phyloP scores from a whole-genome alignment of 2,888 invertebrate species.

The Malthinus seriepunctatus region DNA sequence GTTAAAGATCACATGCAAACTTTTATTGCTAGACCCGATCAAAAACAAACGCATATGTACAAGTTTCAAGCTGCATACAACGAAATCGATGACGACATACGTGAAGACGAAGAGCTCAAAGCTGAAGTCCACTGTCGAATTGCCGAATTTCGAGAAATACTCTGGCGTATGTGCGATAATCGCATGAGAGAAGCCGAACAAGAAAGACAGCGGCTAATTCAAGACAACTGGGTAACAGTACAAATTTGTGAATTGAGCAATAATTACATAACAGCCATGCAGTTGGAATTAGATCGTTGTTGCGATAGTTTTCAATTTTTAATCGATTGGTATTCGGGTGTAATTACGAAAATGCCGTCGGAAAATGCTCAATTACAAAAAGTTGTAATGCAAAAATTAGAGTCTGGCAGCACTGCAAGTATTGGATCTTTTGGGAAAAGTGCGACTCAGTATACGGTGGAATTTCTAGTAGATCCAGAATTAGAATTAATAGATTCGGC shows the following conservation, averaged over 20 bases:
- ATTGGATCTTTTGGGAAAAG: neutral
- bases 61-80: slow-evolving; percentile 65
- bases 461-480: slow-evolving; percentile 9
- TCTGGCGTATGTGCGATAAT: slow-evolving; percentile 62
- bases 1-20: slow-evolving; percentile 60
- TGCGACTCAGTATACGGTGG: neutral
- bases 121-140: slow-evolving; percentile 63
- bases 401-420: neutral
- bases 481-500: slow-evolving; percentile 10
- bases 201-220: slow-evolving; percentile 58
- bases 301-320: slow-evolving; percentile 53
- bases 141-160: slow-evolving; percentile 48
- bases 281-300: slow-evolving; percentile 65
- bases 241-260: slow-evolving; percentile 61
- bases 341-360: slow-evolving; percentile 53
- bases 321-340: slow-evolving; percentile 54
- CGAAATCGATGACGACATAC: slow-evolving; percentile 62
- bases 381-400: slow-evolving; percentile 6
- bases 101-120: slow-evolving; percentile 61
- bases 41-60: slow-evolving; percentile 61
- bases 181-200: slow-evolving; percentile 60
- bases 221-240: slow-evolving; percentile 62
- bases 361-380: slow-evolving; percentile 57
- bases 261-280: slow-evolving; percentile 61
- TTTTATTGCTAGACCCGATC: slow-evolving; percentile 60